phyloP scores from a whole-genome alignment of 1,140 invertebrate species.

The Vanessa tameamea region DNA sequence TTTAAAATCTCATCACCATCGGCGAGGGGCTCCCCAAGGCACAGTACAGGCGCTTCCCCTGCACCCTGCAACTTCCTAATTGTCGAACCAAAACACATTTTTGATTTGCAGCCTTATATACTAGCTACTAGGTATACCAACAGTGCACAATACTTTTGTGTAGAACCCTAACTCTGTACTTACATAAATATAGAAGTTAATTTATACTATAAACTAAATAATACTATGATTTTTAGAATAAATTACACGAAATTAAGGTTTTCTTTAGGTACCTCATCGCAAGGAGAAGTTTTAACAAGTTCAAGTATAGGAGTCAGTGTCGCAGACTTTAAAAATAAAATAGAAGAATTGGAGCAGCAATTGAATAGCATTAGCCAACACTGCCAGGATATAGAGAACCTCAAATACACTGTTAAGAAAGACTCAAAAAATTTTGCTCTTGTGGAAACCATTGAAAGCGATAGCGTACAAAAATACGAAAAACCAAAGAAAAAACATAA shows the following conservation, averaged over 20 bases:
- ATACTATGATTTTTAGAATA: too few relatives aligned
- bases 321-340: conserved; percentile 63
- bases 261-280: conserved; percentile 60
- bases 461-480: conserved; percentile 28
- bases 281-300: conserved; percentile 56
- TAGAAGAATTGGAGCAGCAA: conserved; percentile 59
- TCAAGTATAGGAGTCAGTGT: conserved; percentile 61
- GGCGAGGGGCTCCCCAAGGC: too few relatives aligned
- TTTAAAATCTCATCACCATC: too few relatives aligned
- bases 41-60: too few relatives aligned
- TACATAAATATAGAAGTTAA: too few relatives aligned
- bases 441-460: conserved; percentile 6
- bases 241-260: not conserved
- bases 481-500: conserved; percentile 35
- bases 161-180: too few relatives aligned
- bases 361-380: conserved; percentile 59
- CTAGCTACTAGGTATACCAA: too few relatives aligned
- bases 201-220: too few relatives aligned
- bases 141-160: too few relatives aligned
- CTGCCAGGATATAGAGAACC: conserved; percentile 46
- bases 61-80: too few relatives aligned
- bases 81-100: too few relatives aligned
- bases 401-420: conserved; percentile 42
- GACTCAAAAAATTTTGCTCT: conserved; percentile 16
- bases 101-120: too few relatives aligned